phyloP scores from a whole-genome alignment of 2,113 vertebrate species.

The Rhea pennata region DNA sequence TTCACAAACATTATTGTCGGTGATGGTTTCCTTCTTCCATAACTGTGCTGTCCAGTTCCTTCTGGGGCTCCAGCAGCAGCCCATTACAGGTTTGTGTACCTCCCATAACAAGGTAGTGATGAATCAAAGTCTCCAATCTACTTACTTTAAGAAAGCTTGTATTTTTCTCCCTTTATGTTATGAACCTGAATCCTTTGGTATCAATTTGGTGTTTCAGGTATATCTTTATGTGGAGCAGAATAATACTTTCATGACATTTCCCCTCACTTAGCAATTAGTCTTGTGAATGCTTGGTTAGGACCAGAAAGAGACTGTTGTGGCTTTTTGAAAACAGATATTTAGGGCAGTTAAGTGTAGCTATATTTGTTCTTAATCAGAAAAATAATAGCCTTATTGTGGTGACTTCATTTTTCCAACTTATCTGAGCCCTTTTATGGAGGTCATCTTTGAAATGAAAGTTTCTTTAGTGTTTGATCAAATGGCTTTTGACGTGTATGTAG shows the following conservation, averaged over 20 bases:
- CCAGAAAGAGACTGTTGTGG: rapidly evolving
- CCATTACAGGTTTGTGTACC: not conserved
- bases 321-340: not conserved
- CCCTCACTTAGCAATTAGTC: not conserved
- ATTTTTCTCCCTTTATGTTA: not conserved
- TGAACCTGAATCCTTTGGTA: not conserved
- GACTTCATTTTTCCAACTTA: not conserved
- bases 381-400: not conserved
- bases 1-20: not conserved
- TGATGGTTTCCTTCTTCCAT: not conserved
- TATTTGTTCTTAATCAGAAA: not conserved
- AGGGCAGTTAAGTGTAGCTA: not conserved
- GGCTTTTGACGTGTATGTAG: not conserved
- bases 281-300: not conserved
- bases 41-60: not conserved
- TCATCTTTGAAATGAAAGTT: not conserved
- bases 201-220: not conserved
- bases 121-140: not conserved
- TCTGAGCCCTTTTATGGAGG: not conserved
- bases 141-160: not conserved
- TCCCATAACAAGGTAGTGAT: rapidly evolving
- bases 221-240: not conserved
- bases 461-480: not conserved
- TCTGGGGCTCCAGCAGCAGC: not conserved
- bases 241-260: not conserved